Percentiles rank a stretch among this genome's conserved stretches.
Evolutionary conservation across 2,888 invertebrate species (phyloP).

Genomic region (Lymantria monacha): DNA sequence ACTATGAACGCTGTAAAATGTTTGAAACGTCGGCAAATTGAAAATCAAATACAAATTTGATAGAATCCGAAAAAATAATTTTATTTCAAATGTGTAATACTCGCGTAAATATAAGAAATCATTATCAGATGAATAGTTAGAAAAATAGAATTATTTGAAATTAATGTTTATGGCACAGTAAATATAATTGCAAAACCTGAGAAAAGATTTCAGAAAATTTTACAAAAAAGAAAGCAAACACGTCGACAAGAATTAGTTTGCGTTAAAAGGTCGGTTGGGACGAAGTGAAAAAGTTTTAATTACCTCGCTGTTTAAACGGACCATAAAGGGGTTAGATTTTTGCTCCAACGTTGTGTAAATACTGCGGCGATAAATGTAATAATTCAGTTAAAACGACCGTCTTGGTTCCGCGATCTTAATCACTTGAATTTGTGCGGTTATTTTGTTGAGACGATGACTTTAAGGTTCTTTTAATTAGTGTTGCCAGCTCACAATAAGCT

Average conservation of each 20-base stretch:
- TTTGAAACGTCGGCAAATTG: too few species aligned
- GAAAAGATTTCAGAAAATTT: slow-evolving; percentile 10
- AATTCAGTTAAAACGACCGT: slow-evolving; percentile 19
- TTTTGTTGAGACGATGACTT: slow-evolving; percentile 8
- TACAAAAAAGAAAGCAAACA: slow-evolving; percentile 17
- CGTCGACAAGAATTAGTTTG: slow-evolving; percentile 20
- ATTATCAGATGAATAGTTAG: too few species aligned
- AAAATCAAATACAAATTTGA: too few species aligned
- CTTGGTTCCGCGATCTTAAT: slow-evolving; percentile 22
- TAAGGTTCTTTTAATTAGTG: slow-evolving; percentile 8
- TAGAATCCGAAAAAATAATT: too few species aligned
- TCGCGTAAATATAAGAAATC: too few species aligned
- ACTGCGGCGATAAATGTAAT: slow-evolving; percentile 14
- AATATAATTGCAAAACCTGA: not conserved
- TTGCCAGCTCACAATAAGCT: slow-evolving; percentile 4
- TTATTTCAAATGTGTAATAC: too few species aligned
- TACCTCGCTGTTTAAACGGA: slow-evolving; percentile 29
- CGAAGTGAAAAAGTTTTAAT: slow-evolving; percentile 40
- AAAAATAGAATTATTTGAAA: too few species aligned
- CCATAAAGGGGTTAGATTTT: slow-evolving; percentile 28
- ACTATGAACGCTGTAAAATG: too few species aligned
- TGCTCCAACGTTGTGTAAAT: slow-evolving; percentile 24
- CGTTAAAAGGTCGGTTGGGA: too few species aligned
- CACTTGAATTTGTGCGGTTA: slow-evolving; percentile 5
- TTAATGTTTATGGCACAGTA: not conserved